Conservation (phyloP, 2,113 vertebrate species). For the Scolopax mira region DNA sequence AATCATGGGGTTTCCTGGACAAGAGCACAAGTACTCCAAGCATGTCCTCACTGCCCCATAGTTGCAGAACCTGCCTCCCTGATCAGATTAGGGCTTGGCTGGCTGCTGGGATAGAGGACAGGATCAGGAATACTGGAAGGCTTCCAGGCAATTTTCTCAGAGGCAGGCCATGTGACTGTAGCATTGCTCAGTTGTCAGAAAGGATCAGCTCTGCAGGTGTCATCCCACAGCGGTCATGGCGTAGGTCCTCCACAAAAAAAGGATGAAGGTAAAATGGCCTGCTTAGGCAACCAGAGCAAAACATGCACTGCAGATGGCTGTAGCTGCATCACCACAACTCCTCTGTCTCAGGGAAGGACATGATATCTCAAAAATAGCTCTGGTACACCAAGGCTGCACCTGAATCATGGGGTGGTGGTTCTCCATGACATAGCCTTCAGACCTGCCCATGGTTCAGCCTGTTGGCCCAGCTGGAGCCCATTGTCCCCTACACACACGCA, state of each 20-base stretch:
- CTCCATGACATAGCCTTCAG: not conserved
- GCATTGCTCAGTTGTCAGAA: not conserved
- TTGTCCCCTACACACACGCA: not conserved
- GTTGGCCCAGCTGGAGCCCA: not conserved
- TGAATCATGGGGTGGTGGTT: not conserved
- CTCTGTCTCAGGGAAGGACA: not conserved
- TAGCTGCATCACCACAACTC: not conserved
- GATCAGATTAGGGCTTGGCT: not conserved
- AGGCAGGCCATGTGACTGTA: not conserved
- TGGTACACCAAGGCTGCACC: not conserved
- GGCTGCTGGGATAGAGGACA: not conserved
- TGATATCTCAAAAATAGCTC: not conserved
- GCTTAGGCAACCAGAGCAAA: not conserved
- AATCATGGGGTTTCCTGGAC: not conserved
- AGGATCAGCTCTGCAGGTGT: not conserved
- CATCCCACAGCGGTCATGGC: not conserved
- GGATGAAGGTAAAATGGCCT: not conserved
- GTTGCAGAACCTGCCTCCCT: constrained; percentile 3
- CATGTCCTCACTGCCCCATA: not conserved
- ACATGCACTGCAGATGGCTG: not conserved
- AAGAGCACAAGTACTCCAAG: not conserved
- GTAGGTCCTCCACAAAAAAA: not conserved
- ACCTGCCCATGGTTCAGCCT: not conserved
- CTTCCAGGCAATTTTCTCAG: not conserved
- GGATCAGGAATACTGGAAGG: not conserved